Conservation (phyloP, 2,113 vertebrate species). For the Apaloderma vittatum region DNA sequence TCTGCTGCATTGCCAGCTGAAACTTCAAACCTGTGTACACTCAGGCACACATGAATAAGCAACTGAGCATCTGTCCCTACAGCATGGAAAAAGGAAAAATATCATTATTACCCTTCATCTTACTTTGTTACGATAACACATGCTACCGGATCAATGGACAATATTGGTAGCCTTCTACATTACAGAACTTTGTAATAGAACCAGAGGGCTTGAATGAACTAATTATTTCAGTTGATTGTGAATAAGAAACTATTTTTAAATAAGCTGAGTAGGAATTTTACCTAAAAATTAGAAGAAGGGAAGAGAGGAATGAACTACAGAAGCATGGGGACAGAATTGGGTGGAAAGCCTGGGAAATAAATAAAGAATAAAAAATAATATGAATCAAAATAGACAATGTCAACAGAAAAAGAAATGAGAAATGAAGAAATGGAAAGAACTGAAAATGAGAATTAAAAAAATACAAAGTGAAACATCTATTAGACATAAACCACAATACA, state of each 20-base stretch:
- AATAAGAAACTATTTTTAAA: background rate
- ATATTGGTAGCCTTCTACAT: background rate
- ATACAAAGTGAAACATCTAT: background rate
- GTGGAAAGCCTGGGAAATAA: background rate
- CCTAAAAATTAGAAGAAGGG: background rate
- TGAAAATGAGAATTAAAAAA: background rate
- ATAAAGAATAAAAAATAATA: background rate
- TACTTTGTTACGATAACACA: background rate
- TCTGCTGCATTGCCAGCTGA: background rate
- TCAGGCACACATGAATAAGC: background rate
- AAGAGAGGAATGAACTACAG: background rate
- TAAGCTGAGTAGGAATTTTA: background rate
- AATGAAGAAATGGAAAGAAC: background rate
- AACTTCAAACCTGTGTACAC: background rate
- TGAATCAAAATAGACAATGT: background rate
- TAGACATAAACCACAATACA: background rate
- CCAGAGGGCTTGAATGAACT: background rate
- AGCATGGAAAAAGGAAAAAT: constrained; percentile 11
- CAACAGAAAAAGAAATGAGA: background rate
- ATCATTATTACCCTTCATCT: background rate
- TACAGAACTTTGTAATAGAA: background rate
- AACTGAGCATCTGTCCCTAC: background rate
- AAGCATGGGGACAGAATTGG: background rate
- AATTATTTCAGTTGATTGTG: background rate
- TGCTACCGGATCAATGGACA: background rate